Base-by-base conservation (phyloP, 2,113 vertebrate species). In the Channa argus region DNA sequence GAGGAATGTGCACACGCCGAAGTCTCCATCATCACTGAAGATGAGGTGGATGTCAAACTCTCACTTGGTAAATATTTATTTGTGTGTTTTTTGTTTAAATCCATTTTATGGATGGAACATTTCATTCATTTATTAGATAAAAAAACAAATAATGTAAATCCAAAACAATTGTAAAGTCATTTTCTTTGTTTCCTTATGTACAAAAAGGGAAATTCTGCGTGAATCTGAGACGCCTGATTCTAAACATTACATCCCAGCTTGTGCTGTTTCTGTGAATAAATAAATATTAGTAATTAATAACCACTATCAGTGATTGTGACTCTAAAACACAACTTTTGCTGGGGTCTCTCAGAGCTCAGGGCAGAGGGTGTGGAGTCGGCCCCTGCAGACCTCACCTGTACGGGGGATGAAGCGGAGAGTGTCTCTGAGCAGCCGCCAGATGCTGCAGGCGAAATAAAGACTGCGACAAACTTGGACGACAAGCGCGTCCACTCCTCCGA, bases 391-490 rank as follows among this genome's bases (percentile, higher is more conserved):
- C 36, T 56, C 39, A 24, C n/a, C 44, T 44, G 12, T 51, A 24
- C 11, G 47, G 56, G n/a, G 55, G n/a, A 39, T 4, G 47, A 50
- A 0, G 13, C 41, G 3, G 63, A 56, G 43, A 2, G 4, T 0
- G 63, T 8, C 39, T 49, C 54, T 5, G 82, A 85, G 73, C 69
- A 45, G 75, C 45, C 33, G 59, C 56, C 3, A 34, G 54, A 34
- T 11, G 63, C 68, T 6, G 73, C 13, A 24, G 62, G 5, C 12
- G 59, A 59, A 60, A 46, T 65, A 34, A 50, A 0, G 45, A 9
- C 43, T 1, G 24, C 24, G 5, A 43, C 43, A 11, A 9, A 15
- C 36, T 5, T 34, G 2, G 67, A 56, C 54, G 8, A 47, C 1
- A 44, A 55, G 43, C 58, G 13, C 6, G 0, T 45, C 6, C 13